A percentile compares a stretch with the other conserved stretches of the same genome.
phyloP scores from a whole-genome alignment of 2,888 invertebrate species.

The Tiphia femorata region DNA sequence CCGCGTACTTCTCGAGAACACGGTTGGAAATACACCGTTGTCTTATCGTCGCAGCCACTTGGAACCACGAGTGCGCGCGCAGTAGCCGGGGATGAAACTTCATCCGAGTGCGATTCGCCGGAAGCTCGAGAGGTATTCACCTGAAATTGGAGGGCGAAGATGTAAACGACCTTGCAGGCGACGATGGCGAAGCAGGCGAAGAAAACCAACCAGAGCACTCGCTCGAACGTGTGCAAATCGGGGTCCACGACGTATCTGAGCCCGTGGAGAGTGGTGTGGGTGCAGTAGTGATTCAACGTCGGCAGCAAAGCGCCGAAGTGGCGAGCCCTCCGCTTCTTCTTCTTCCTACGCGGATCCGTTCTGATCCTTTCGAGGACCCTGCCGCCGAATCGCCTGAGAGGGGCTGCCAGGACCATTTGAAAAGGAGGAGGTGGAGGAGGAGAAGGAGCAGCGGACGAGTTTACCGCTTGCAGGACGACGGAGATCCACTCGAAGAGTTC shows the following conservation, averaged over 20 bases:
- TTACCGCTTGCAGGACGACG: no score
- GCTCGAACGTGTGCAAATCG: constrained; percentile 29
- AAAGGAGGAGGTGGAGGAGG: not conserved
- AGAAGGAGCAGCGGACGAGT: not conserved
- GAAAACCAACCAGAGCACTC: constrained; percentile 49
- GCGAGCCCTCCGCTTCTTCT: constrained; percentile 11
- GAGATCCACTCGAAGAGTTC: no score
- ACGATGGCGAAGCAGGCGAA: constrained; percentile 41
- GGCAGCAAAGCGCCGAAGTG: constrained; percentile 1
- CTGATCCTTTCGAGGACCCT: constrained; percentile 11
- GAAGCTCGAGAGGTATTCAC: no score
- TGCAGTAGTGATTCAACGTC: constrained; percentile 23
- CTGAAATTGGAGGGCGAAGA: constrained; percentile 27
- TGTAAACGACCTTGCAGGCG: constrained; percentile 31
- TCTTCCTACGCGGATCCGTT: constrained; percentile 5
- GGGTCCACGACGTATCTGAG: constrained; percentile 37
- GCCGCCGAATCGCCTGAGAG: not conserved
- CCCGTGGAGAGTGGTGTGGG: constrained; percentile 32
- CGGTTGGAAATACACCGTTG: no score
- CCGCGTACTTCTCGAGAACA: no score
- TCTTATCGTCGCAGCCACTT: no score
- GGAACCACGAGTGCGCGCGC: no score
- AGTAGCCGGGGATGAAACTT: no score
- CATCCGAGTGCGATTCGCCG: no score
- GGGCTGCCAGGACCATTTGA: not conserved